Base-by-base conservation (phyloP, 2,797 vertebrate genomes). In the Taenioides sp. region DNA sequence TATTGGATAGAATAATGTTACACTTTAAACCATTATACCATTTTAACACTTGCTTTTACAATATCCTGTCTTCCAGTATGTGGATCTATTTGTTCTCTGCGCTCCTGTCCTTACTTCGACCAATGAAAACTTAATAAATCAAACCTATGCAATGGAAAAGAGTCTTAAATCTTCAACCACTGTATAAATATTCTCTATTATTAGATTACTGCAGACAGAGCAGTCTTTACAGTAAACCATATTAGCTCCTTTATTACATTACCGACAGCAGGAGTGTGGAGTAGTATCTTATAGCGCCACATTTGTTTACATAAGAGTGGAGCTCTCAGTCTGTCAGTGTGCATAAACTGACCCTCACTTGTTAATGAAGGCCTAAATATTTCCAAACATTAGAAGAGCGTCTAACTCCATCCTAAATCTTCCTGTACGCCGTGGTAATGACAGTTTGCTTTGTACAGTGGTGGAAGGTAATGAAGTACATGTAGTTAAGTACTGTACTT, bases 351-450 rank as follows among this genome's bases (percentile, higher is more conserved):
- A 58, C 22, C 70, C 54, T 5, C 67, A 78, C 20, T 50, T 14
- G 37, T 61, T 78, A 72, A 74, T 75, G 77, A 71, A 72, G 70
- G 66, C 17, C 9, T 2, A 43, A 78, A 67, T 59, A 17, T 73
- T 72, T 22, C 64, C 49, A 16, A 31, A 7, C 12, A 16, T 57
- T 68, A 17, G 22, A 27, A 0, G 22, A 52, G 77, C 64, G 77
- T 80, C 74, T 22, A 75, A 27, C 73, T 60, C 72, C 66, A n/a
- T 34, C 40, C n/a, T 2, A n/a, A 55, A 57, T 57, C 69, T 74
- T 78, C 69, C 69, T 72, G 73, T 27, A 67, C 37, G 23, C 40
- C 12, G 63, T 3, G 40, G 52, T 71, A 71, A 75, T 65, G 72
- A 67, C 78, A 69, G 64, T 22, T 2, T 23, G 67, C 43, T 47